Evolutionary conservation across 2,888 invertebrate genomes (phyloP), one percentile per base, ranked within the genome.

Genomic region (Galerucella pusilla): DNA sequence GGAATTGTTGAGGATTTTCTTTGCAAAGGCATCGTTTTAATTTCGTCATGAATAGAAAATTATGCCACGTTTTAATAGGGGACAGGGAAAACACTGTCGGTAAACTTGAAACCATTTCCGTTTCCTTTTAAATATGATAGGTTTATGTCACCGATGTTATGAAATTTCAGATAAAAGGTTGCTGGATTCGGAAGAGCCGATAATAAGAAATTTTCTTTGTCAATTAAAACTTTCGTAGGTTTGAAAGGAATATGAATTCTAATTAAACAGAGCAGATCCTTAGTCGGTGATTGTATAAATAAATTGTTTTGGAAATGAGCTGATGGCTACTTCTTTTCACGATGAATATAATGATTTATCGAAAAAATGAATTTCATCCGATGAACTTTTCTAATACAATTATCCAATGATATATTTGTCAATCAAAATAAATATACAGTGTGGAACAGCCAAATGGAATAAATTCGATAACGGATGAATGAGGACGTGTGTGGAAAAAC

Each of bases 21-120:
- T 68, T 68, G 57, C 49, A 20, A 68, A 68, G 71, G 60, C 70
- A 52, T 67, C 71, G 66, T 67, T 74, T 74, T 74, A 71, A 74
- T 74, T 74, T 74, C 74, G 67, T 57, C 71, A 74, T 74, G 74
- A 74, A 74, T 74, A 54, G 65, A 66, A 74, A 74, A 74, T 74
- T 67, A 71, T 71, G 71, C 60, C 70, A 66, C 71, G 70, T 67
- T 74, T 57, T 70, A 71, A 74, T 70, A 63, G 59, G 66, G 70
- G 54, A 60, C 70, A 35, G 60, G 66, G 16, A 70, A 66, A 46
- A 69, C 64, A 74, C 66, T 71, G 74, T 67, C 71, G 45, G 59
- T 66, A 71, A 70, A 66, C 61, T 71, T 54, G 60, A 70, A 74
- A 65, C 60, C 52, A 57, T 71, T 74, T 74, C 74, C 74, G 74